These are phyloP conservation scores for Origma solitaria DNA, from an alignment of 2,113 vertebrate species.

Conservation along the genomic window DNA sequence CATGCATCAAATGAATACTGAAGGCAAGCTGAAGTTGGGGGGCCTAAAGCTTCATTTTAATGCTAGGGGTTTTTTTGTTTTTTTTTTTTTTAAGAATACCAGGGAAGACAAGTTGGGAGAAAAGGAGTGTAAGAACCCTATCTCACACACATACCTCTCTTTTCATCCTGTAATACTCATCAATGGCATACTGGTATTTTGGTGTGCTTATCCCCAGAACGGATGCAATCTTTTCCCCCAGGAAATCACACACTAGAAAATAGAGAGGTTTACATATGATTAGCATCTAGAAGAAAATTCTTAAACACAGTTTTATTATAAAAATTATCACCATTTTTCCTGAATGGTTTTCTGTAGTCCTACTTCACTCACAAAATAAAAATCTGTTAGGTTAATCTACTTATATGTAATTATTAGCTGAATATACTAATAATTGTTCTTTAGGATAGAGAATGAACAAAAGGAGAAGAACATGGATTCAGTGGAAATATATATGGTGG, in stretches of 20 bases:
- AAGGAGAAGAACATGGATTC: background rate
- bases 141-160: constrained; percentile 81
- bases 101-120: background rate
- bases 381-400: background rate
- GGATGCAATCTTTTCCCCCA: constrained; percentile 94
- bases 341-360: background rate
- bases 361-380: background rate
- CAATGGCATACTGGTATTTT: constrained; percentile 97
- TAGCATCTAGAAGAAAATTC: background rate
- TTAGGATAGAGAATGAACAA: background rate
- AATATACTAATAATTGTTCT: background rate
- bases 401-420: background rate
- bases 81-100: background rate
- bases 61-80: background rate
- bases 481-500: background rate
- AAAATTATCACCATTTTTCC: background rate
- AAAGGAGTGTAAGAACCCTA: background rate
- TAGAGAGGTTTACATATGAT: background rate
- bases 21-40: background rate
- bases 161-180: constrained; percentile 95
- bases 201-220: constrained; percentile 93
- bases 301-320: background rate
- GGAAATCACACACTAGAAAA: constrained; percentile 90
- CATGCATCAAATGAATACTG: background rate
- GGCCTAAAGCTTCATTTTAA: background rate